Percentiles rank a stretch among this genome's conserved stretches.
Conservation (phyloP, 2,888 invertebrate genomes). For the Agrilus mali region DNA sequence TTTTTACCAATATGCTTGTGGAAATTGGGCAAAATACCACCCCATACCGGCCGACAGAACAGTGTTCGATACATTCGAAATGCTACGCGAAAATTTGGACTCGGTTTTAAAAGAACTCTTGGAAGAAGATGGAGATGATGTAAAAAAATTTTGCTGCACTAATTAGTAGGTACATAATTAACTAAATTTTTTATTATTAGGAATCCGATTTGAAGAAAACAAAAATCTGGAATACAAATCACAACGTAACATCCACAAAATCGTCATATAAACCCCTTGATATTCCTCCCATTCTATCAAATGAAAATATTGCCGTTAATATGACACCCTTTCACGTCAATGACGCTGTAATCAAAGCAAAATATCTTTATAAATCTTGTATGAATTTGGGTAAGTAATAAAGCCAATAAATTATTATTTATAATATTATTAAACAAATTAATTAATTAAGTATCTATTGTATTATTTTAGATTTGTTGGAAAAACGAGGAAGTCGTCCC, state of each 20-base stretch:
- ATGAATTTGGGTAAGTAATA: slow-evolving; percentile 51
- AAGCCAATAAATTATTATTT: no score
- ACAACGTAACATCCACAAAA: background rate
- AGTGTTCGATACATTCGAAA: slow-evolving; percentile 82
- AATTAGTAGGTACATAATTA: no score
- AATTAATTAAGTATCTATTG: no score
- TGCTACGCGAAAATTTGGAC: slow-evolving; percentile 71
- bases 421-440: no score
- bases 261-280: background rate
- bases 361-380: slow-evolving; percentile 73
- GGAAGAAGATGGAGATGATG: slow-evolving; percentile 24
- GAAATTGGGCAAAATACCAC: slow-evolving; percentile 73
- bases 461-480: slow-evolving; percentile 44
- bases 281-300: background rate
- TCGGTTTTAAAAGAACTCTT: slow-evolving; percentile 53
- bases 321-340: slow-evolving; percentile 12
- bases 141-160: slow-evolving; percentile 1
- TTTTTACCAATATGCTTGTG: slow-evolving; percentile 77
- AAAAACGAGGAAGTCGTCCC: slow-evolving; percentile 58
- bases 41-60: slow-evolving; percentile 83
- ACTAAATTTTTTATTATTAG: background rate
- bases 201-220: slow-evolving; percentile 1
- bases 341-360: slow-evolving; percentile 69
- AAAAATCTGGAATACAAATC: background rate
- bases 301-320: background rate